Conservation (phyloP, 1,140 invertebrate species). For the Paracyclopina nana region DNA sequence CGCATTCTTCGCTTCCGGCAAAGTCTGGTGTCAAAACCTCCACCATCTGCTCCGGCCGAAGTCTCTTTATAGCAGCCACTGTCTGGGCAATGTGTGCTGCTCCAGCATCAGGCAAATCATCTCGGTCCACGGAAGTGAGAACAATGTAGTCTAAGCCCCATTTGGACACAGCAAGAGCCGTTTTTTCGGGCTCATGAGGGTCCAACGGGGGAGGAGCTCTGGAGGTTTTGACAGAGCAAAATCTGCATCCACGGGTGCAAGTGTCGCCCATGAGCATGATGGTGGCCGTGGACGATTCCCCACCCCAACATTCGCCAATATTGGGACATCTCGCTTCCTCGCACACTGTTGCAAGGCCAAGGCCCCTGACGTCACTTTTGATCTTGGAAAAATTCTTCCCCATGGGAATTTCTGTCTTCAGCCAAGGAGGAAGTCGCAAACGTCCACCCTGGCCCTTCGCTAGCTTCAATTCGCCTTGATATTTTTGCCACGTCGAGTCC, state of each 20-base stretch:
- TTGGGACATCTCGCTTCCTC: conserved; percentile 98
- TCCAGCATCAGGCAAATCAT: conserved; percentile 67
- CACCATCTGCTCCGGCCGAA: conserved; percentile 66
- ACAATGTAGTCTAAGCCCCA: conserved; percentile 97
- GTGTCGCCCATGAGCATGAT: conserved; percentile 87
- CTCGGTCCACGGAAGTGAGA: conserved; percentile 84
- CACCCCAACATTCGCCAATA: conserved; percentile 98
- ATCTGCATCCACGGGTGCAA: conserved; percentile 71
- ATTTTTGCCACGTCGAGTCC: background rate
- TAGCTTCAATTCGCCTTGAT: conserved; percentile 3
- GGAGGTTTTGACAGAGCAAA: conserved; percentile 97
- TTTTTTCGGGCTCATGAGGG: conserved; percentile 74
- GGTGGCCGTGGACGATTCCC: conserved; percentile 63
- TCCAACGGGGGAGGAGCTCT: conserved; percentile 72
- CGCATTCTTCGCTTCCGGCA: conserved; percentile 50
- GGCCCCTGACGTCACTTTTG: conserved; percentile 60
- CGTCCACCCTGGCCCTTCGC: conserved; percentile 29
- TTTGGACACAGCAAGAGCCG: conserved; percentile 67
- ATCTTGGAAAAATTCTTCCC: conserved; percentile 59
- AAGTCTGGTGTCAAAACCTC: conserved; percentile 97
- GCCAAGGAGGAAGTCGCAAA: conserved; percentile 79
- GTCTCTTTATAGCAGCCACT: conserved; percentile 39
- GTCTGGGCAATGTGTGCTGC: conserved; percentile 76
- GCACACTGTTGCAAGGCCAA: conserved; percentile 92
- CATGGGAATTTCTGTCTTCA: conserved; percentile 83